Evolutionary conservation across 2,113 vertebrate genomes (phyloP).

Genomic region (Trichomycterus rosablanca): DNA sequence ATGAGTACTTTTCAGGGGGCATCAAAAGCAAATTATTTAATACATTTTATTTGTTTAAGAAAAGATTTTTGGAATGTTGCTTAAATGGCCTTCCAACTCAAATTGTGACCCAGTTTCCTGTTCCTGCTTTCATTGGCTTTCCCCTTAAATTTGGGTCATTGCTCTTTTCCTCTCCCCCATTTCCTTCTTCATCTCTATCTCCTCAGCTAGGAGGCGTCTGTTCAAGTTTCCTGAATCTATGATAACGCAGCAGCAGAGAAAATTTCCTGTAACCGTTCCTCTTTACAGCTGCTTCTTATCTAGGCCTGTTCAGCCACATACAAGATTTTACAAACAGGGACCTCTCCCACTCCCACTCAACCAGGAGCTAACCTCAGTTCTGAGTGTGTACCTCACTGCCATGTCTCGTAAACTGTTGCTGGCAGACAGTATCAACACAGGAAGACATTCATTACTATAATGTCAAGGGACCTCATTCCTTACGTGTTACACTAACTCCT

Average conservation of each 20-base stretch:
- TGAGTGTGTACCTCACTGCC: neutral
- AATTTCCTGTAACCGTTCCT: conserved; percentile 21
- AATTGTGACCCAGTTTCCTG: too few species aligned
- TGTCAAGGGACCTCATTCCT: conserved; percentile 10
- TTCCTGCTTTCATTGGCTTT: neutral
- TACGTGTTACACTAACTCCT: neutral
- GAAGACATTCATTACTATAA: conserved; percentile 30
- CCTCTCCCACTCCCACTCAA: neutral
- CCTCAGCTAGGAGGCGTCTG: conserved; percentile 22
- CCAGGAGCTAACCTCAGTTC: neutral
- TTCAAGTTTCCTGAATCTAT: conserved; percentile 30
- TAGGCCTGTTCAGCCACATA: conserved; percentile 8
- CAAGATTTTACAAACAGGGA: conserved; percentile 8
- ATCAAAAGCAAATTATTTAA: too few species aligned
- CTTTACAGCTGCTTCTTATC: conserved; percentile 31
- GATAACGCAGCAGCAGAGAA: conserved; percentile 30
- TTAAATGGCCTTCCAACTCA: too few species aligned
- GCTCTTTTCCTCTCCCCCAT: neutral
- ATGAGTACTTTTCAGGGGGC: too few species aligned
- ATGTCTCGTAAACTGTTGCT: conserved; percentile 1
- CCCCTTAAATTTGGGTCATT: neutral
- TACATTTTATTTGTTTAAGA: too few species aligned
- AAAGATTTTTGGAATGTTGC: too few species aligned
- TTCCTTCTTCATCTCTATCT: neutral
- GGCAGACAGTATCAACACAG: conserved; percentile 5